Percentiles rank a stretch among this genome's conserved stretches.
Evolutionary conservation across 2,797 vertebrate species (phyloP).

Genomic region (Syngnathus rostellatus): DNA sequence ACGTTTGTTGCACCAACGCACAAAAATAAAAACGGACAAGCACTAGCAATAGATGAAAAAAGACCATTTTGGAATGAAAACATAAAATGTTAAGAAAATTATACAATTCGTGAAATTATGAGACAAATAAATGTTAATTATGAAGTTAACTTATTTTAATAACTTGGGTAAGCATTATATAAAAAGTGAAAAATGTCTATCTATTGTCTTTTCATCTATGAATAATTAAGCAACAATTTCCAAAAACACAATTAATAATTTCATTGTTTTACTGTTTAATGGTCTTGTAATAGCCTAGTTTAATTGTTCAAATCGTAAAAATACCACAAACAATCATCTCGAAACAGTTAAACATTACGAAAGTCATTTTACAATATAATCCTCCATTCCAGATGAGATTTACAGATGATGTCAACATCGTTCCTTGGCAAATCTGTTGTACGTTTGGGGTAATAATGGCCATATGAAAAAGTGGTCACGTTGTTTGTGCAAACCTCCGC

Average conservation of each 20-base stretch:
- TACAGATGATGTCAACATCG: too few species aligned
- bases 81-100: not conserved
- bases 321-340: not conserved
- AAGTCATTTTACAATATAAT: too few species aligned
- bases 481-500: not conserved
- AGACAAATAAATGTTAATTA: not conserved
- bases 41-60: not conserved
- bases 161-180: not conserved
- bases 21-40: not conserved
- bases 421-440: too few species aligned
- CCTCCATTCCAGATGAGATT: too few species aligned
- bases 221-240: not conserved
- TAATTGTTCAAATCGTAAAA: not conserved
- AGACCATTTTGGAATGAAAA: not conserved
- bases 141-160: not conserved
- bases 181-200: not conserved
- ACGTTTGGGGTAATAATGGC: too few species aligned
- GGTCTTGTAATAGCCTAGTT: not conserved
- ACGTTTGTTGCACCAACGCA: not conserved
- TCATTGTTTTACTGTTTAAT: not conserved
- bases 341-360: not conserved
- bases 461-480: not conserved
- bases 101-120: not conserved
- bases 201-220: not conserved
- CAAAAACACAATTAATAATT: not conserved